These are phyloP conservation scores for Chaetodon auriga DNA, from an alignment of 2,113 vertebrate species.

Conservation along the genomic window DNA sequence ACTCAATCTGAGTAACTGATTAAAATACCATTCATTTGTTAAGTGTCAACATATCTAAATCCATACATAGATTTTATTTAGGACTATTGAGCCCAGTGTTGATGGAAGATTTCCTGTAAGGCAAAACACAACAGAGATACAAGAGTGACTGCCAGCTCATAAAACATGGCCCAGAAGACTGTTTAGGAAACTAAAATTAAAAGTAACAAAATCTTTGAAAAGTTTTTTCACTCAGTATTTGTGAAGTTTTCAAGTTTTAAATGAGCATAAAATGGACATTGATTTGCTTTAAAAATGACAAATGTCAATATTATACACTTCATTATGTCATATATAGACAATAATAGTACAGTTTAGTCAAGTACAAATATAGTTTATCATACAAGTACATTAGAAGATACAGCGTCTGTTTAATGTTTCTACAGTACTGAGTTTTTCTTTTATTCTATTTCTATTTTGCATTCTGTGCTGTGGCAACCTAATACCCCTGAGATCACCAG, in stretches of 20 bases:
- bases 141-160: background rate
- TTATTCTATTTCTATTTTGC: background rate
- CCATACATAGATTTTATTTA: background rate
- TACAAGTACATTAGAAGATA: background rate
- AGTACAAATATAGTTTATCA: background rate
- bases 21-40: background rate
- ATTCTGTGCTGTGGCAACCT: background rate
- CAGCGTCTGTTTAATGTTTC: background rate
- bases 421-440: background rate
- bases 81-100: background rate
- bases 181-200: too few species aligned
- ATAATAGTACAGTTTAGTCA: too few species aligned
- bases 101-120: background rate
- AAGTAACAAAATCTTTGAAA: too few species aligned
- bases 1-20: background rate
- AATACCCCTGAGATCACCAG: background rate
- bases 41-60: background rate
- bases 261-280: too few species aligned
- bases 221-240: too few species aligned
- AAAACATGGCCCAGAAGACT: background rate
- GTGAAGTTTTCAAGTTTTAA: too few species aligned
- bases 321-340: too few species aligned
- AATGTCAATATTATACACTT: background rate
- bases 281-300: too few species aligned
- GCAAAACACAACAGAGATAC: background rate